A percentile compares a stretch with the other conserved stretches of the same genome.
Evolutionary conservation across 2,113 vertebrate genomes (phyloP).

Genomic region (Chaetura pelagica): DNA sequence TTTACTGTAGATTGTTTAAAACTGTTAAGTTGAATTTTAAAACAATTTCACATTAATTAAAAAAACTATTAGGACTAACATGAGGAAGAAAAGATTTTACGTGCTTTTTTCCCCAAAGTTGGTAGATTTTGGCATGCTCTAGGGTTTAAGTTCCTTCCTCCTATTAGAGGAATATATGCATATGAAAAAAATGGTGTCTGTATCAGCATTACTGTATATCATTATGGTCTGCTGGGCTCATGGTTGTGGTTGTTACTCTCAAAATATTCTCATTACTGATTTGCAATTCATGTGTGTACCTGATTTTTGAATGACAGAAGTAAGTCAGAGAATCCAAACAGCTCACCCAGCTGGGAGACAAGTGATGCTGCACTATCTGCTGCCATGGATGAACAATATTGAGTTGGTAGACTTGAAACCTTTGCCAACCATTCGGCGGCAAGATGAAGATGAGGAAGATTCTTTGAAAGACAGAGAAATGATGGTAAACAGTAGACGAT

Average conservation of each 20-base stretch:
- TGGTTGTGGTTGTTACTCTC: background rate
- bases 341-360: constrained; percentile 95
- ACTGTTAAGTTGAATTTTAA: background rate
- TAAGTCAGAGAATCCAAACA: constrained; percentile 97
- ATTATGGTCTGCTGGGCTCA: background rate
- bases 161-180: background rate
- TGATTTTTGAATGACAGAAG: constrained; percentile 80
- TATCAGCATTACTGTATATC: background rate
- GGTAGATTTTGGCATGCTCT: background rate
- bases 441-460: constrained; percentile 91
- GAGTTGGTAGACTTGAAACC: constrained; percentile 94
- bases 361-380: constrained; percentile 96
- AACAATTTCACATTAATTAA: background rate
- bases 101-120: background rate
- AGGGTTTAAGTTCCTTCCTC: background rate
- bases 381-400: constrained; percentile 99
- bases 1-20: background rate
- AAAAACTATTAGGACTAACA: background rate
- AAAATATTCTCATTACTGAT: background rate
- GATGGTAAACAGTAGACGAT: constrained; percentile 96
- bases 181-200: background rate
- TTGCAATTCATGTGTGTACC: background rate
- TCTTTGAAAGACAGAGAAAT: constrained; percentile 85
- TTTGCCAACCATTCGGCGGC: constrained; percentile 79
- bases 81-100: background rate